phyloP scores from a whole-genome alignment of 1,140 invertebrate genomes.

The Melanaphis sacchari region DNA sequence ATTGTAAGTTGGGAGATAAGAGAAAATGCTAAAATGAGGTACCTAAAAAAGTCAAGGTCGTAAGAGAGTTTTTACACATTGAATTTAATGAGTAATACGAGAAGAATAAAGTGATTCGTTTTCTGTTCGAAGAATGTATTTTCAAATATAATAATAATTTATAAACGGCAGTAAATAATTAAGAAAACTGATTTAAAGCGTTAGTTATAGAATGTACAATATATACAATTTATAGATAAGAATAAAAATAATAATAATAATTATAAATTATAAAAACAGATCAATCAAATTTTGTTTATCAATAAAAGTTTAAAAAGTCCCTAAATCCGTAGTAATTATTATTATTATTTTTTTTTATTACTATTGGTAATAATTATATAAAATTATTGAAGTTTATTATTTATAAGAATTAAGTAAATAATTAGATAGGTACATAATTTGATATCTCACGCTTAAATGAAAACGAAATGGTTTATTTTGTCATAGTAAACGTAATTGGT shows the following conservation, averaged over 20 bases:
- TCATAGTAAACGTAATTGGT: no score
- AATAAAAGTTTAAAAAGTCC: neutral
- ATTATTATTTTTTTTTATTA: no score
- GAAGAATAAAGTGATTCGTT: neutral
- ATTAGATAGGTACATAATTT: neutral
- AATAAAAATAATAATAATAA: neutral
- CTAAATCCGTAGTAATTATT: neutral
- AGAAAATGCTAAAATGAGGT: neutral
- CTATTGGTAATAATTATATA: neutral
- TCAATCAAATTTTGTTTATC: neutral
- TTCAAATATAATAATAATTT: neutral
- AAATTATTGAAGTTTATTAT: neutral
- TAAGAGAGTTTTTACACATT: neutral
- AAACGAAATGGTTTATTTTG: neutral
- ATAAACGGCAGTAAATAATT: neutral
- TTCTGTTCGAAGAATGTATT: neutral
- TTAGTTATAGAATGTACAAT: neutral
- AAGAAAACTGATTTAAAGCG: neutral
- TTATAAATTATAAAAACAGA: neutral
- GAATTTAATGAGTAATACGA: constrained; percentile 2
- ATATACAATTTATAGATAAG: neutral
- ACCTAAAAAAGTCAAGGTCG: neutral
- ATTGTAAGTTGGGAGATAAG: neutral
- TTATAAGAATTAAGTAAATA: neutral
- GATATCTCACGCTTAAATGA: neutral